Conservation (phyloP, 2,797 vertebrate genomes). For the Threskiornis aethiopicus region DNA sequence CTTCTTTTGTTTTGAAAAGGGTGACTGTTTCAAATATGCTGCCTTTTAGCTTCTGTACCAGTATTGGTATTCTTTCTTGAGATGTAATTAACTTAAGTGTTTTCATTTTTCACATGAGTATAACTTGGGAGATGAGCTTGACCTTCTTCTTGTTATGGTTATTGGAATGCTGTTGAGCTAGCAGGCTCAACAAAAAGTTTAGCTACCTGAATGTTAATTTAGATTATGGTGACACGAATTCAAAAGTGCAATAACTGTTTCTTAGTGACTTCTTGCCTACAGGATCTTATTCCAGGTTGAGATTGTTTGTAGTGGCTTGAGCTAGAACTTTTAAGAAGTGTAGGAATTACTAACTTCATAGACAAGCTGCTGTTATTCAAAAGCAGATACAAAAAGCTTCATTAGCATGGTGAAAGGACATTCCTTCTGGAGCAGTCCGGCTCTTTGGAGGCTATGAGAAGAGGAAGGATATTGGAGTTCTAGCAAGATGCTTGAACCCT, state of each 20-base stretch:
- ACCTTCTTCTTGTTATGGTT: not conserved
- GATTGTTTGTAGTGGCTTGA: not conserved
- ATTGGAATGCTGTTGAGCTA: not conserved
- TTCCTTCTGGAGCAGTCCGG: not conserved
- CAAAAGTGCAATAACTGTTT: not conserved
- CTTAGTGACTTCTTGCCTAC: not conserved
- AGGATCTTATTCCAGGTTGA: not conserved
- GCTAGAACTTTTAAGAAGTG: not conserved
- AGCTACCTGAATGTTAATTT: not conserved
- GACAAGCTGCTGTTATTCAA: not conserved
- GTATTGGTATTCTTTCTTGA: not conserved
- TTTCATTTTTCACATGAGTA: not conserved
- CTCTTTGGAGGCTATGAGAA: not conserved
- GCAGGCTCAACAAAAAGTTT: not conserved
- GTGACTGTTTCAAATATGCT: not conserved
- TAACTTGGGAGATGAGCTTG: not conserved
- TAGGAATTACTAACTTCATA: not conserved
- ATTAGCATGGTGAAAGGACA: not conserved
- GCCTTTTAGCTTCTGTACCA: not conserved
- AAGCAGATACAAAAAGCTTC: not conserved
- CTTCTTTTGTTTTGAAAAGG: not conserved
- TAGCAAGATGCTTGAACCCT: not conserved
- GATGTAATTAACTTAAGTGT: not conserved
- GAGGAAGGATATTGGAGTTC: not conserved
- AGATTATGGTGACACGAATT: not conserved